These are phyloP conservation scores for Oryzias dopingdopingensis DNA, from an alignment of 2,797 vertebrate genomes.

Conservation along the genomic window DNA sequence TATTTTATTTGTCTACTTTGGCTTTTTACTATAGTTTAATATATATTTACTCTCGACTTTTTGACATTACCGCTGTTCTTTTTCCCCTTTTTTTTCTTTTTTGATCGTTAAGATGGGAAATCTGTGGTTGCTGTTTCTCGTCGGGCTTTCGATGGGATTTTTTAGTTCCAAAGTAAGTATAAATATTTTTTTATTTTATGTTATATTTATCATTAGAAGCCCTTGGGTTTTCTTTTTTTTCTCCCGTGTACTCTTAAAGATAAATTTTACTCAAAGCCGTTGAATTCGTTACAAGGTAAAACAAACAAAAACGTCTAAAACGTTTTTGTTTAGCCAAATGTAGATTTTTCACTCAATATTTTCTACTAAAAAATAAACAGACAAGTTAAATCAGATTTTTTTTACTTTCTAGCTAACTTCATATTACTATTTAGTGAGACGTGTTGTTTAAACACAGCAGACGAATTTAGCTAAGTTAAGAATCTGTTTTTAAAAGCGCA, in stretches of 20 bases:
- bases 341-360: neutral
- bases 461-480: no score
- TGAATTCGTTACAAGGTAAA: neutral
- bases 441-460: no score
- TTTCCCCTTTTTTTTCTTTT: constrained; percentile 1
- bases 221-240: neutral
- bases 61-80: neutral
- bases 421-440: neutral
- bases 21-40: neutral
- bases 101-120: constrained; percentile 59
- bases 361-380: neutral
- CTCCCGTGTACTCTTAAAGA: neutral
- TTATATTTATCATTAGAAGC: neutral
- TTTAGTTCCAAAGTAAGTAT: constrained; percentile 63
- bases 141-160: constrained; percentile 58
- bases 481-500: no score
- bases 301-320: neutral
- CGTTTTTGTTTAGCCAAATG: constrained; percentile 7
- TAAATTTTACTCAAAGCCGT: neutral
- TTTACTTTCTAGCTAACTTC: constrained; percentile 28
- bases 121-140: constrained; percentile 60
- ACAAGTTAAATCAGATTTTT: neutral
- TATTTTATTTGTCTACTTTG: neutral
- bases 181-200: neutral
- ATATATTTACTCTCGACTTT: no score